Percentiles rank a stretch among this genome's conserved stretches.
These are phyloP conservation scores for Drepana arcuata DNA, from an alignment of 1,140 invertebrate genomes.

Conservation along the genomic window DNA sequence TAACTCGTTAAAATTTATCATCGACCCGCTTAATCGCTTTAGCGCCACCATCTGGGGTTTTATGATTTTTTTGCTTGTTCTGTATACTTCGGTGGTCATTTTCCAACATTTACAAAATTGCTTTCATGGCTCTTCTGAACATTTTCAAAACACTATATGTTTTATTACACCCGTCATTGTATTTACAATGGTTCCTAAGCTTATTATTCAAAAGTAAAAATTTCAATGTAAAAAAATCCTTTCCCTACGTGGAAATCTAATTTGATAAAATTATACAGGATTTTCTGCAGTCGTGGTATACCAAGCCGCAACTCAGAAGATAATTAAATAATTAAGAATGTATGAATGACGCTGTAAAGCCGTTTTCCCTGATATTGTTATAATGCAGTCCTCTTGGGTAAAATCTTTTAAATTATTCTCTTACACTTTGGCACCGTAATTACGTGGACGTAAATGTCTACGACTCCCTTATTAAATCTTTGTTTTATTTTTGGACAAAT, in stretches of 20 bases:
- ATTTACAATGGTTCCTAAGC: too few species aligned
- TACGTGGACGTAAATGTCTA: constrained; percentile 45
- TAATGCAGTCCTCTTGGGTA: constrained; percentile 64
- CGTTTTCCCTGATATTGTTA: constrained; percentile 63
- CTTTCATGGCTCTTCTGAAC: constrained; percentile 27
- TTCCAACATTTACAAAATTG: constrained; percentile 60
- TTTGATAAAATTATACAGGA: constrained; percentile 58
- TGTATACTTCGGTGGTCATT: constrained; percentile 65
- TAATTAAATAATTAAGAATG: constrained; percentile 71
- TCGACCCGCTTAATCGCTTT: constrained; percentile 70
- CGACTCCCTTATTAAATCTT: too few species aligned
- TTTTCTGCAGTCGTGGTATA: constrained; percentile 53
- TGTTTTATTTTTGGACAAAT: too few species aligned
- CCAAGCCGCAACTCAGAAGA: constrained; percentile 55
- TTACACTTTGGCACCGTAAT: constrained; percentile 51
- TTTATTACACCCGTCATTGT: too few species aligned
- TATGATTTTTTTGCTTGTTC: constrained; percentile 70
- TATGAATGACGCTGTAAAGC: constrained; percentile 65
- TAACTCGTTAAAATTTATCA: constrained; percentile 72
- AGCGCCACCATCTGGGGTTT: constrained; percentile 69
- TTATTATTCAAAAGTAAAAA: too few species aligned
- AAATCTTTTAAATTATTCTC: constrained; percentile 69
- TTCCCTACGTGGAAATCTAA: constrained; percentile 41
- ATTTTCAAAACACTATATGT: constrained; percentile 11
- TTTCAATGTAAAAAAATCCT: too few species aligned